Percentiles rank a stretch among this genome's conserved stretches.
phyloP scores from a whole-genome alignment of 2,888 invertebrate genomes.

The Acanthosepion pharaonis region DNA sequence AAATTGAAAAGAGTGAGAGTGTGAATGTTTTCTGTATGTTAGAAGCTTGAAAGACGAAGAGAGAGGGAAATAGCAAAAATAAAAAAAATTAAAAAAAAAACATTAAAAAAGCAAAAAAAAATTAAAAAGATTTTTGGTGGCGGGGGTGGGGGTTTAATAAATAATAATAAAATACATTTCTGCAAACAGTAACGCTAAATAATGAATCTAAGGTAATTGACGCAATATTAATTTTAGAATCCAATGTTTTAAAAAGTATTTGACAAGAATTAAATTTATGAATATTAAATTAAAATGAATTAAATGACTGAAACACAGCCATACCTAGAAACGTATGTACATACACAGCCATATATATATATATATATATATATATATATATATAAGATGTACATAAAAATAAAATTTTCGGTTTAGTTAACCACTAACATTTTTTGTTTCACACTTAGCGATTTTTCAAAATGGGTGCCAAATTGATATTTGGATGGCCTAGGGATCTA shows the following conservation, averaged over 20 bases:
- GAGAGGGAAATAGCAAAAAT: neutral
- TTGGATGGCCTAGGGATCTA: too few species aligned
- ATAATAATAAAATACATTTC: neutral
- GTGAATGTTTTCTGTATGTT: neutral
- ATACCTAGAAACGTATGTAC: too few species aligned
- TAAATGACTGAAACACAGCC: neutral
- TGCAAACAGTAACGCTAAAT: too few species aligned
- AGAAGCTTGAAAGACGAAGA: neutral
- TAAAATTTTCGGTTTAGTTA: too few species aligned
- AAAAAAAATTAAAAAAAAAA: neutral
- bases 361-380: neutral
- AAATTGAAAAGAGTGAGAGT: neutral
- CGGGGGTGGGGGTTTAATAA: neutral
- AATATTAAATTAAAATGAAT: neutral
- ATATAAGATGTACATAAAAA: neutral
- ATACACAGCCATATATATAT: too few species aligned
- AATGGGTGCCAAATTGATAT: too few species aligned
- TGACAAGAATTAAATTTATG: too few species aligned
- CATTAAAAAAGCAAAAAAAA: neutral
- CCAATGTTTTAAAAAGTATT: too few species aligned
- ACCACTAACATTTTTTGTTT: too few species aligned
- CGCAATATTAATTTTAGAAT: too few species aligned
- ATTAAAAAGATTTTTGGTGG: neutral
- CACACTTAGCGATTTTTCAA: too few species aligned
- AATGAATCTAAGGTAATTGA: too few species aligned